These are phyloP conservation scores for Rana temporaria DNA, from an alignment of 2,113 vertebrate genomes.

Conservation along the genomic window DNA sequence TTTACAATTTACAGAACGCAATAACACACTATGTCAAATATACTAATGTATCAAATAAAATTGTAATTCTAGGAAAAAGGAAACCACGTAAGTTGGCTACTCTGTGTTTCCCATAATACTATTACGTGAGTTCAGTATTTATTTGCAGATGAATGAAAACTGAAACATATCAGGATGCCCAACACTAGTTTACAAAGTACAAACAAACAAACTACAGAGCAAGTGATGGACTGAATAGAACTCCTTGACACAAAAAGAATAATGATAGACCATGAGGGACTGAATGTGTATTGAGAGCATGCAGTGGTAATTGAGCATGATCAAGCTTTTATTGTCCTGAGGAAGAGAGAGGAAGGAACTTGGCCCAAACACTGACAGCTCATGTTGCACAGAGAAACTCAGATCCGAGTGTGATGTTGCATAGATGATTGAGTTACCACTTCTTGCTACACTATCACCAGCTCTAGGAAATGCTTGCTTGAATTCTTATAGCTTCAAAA, in stretches of 20 bases:
- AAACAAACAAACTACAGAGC: slow-evolving; percentile 31
- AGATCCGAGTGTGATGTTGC: background rate
- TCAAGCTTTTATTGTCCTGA: slow-evolving; percentile 14
- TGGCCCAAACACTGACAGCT: slow-evolving; percentile 33
- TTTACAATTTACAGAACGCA: too few relatives aligned
- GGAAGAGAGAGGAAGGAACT: slow-evolving; percentile 28
- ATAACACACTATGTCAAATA: too few relatives aligned
- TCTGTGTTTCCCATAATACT: too few relatives aligned
- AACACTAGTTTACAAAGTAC: background rate
- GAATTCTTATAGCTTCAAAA: background rate
- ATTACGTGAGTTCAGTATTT: background rate
- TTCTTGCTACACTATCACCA: background rate
- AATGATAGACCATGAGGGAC: background rate
- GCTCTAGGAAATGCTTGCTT: background rate
- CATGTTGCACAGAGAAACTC: slow-evolving; percentile 11
- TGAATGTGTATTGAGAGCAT: slow-evolving; percentile 13
- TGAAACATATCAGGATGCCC: slow-evolving; percentile 2
- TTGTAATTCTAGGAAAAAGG: too few relatives aligned
- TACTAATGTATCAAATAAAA: too few relatives aligned
- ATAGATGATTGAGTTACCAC: slow-evolving; percentile 6
- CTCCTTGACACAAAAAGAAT: background rate
- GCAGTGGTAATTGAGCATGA: slow-evolving; percentile 34
- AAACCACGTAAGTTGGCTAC: too few relatives aligned
- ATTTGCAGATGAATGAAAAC: background rate
- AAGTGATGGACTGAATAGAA: background rate